Base-by-base conservation (phyloP, 1,140 invertebrate species). In the Chrysomallon squamiferum region DNA sequence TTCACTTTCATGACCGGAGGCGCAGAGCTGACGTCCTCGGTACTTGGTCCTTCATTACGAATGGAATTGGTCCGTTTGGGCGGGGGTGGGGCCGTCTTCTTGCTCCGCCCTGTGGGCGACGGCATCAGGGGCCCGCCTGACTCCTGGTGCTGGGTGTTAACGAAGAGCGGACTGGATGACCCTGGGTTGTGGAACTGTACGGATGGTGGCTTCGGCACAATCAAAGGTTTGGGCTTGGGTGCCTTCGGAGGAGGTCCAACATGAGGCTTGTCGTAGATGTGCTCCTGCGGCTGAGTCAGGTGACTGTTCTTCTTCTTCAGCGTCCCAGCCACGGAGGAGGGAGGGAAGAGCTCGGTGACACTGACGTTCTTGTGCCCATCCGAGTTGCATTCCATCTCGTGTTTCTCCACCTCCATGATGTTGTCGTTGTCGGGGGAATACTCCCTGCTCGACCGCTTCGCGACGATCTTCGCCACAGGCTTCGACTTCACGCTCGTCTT, bases 401-500 rank as follows among this genome's bases (percentile, higher is more conserved):
- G 71, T 62, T 76, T 78, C 52, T 80, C 77, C 20, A 73, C 62
- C 27, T 78, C 75, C 18, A 72, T 71, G 18, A 74, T 67, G 54
- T 81, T 78, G 15, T 77, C 73, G 18, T 75, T 67, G 54, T 81
- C 79, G 15, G 79, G 74, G 5, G 78, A 77, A 52, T 61, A 65
- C 66, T 82, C 80, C 18, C 73, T 66, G 62, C 75, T 78, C 18
- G 73, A 68, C 13, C 73, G 71, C 75, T 89, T 91, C 2, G 90
- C 91, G 41, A 88, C 87, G 74, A 95, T 93, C 87, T 94, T 95
- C 1, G 93, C 93, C 18, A 95, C 90, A n/a, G 93, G 93, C 66
- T 81, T 84, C 5, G 75, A 75, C 76, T 93, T 90, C 15, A 93
- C 92, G 5, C 93, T 87, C 29, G 82, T 78, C 76, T 93, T 88